phyloP scores from a whole-genome alignment of 2,797 vertebrate species.

The Anabas testudineus region DNA sequence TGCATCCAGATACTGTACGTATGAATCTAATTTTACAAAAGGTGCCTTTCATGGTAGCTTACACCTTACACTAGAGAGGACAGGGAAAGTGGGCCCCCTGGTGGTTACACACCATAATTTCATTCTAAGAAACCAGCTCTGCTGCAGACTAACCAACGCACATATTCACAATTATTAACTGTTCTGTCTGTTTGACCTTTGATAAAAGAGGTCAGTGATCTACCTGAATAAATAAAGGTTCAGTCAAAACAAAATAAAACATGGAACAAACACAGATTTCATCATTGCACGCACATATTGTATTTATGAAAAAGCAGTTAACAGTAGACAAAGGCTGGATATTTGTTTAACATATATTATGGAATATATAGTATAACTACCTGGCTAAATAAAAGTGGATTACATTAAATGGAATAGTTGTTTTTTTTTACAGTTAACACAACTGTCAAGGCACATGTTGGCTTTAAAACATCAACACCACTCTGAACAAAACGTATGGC shows the following conservation, averaged over 20 bases:
- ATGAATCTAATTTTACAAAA: too few relatives aligned
- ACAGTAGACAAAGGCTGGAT: conserved; percentile 60
- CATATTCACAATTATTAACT: too few relatives aligned
- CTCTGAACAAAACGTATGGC: conserved; percentile 44
- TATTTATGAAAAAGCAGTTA: conserved; percentile 72
- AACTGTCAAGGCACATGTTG: conserved; percentile 32
- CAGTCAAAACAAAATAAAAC: not conserved
- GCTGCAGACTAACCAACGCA: too few relatives aligned
- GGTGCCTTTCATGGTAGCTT: too few relatives aligned
- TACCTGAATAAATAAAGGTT: too few relatives aligned
- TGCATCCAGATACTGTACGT: too few relatives aligned
- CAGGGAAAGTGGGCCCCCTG: conserved; percentile 29
- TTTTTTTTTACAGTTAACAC: conserved; percentile 31
- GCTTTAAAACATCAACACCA: conserved; percentile 11
- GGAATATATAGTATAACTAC: conserved; percentile 46
- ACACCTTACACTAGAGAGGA: not conserved
- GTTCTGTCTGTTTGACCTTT: too few relatives aligned
- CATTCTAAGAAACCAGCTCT: not conserved
- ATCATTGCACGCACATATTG: conserved; percentile 56
- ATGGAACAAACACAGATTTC: conserved; percentile 23
- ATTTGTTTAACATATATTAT: conserved; percentile 55
- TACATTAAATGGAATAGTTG: conserved; percentile 36
- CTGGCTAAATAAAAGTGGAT: conserved; percentile 59
- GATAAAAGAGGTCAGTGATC: too few relatives aligned
- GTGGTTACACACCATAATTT: conserved; percentile 15